Evolutionary conservation across 2,113 vertebrate genomes (phyloP).

Genomic region (Alethe castanea): DNA sequence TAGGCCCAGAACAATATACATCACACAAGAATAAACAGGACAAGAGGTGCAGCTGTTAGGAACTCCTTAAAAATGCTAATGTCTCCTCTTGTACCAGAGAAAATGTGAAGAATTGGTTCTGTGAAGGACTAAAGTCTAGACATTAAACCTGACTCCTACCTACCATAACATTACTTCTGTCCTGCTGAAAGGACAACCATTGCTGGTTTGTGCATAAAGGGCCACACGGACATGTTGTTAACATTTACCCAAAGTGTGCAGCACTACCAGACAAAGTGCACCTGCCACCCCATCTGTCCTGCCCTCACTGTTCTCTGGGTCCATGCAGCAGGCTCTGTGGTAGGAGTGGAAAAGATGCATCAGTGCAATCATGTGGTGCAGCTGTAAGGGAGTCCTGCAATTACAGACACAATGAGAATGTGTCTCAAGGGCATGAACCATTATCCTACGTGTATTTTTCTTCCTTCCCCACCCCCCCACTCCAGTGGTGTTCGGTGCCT

Average conservation of each 20-base stretch:
- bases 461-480: neutral
- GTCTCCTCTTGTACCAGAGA: neutral
- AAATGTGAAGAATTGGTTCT: neutral
- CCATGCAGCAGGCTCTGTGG: neutral
- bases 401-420: neutral
- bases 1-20: neutral
- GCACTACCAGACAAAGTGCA: rapidly evolving
- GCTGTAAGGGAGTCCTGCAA: neutral
- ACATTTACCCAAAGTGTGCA: neutral
- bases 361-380: neutral
- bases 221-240: neutral
- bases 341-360: neutral
- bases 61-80: neutral
- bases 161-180: neutral
- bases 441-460: neutral
- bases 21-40: neutral
- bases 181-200: neutral
- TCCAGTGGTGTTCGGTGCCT: neutral
- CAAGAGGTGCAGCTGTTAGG: neutral
- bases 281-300: neutral
- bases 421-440: neutral
- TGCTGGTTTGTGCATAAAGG: neutral
- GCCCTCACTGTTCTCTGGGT: neutral
- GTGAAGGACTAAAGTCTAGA: neutral
- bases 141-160: neutral